These are phyloP conservation scores for Troides aeacus DNA, from an alignment of 2,888 invertebrate species.

Conservation along the genomic window DNA sequence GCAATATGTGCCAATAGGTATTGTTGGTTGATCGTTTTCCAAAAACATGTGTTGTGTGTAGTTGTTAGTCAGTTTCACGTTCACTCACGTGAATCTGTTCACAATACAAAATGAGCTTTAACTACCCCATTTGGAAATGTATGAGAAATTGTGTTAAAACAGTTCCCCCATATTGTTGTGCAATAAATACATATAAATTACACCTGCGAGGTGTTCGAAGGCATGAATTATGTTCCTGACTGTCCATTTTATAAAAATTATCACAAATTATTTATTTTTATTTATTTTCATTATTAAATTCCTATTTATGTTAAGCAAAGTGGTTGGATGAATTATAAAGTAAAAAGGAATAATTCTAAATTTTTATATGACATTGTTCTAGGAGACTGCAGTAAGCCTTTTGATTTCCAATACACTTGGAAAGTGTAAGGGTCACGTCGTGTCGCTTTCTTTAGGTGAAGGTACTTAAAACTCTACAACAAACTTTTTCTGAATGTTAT, in stretches of 20 bases:
- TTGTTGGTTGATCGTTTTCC: constrained; percentile 20
- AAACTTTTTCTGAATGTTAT: constrained; percentile 29
- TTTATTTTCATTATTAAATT: constrained; percentile 21
- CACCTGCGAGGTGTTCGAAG: constrained; percentile 18
- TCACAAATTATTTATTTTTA: constrained; percentile 28
- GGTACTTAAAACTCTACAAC: constrained; percentile 28
- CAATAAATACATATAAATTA: constrained; percentile 25
- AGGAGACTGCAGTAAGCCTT: constrained; percentile 29
- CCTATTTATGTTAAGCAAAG: constrained; percentile 17
- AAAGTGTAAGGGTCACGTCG: constrained; percentile 11
- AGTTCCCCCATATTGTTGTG: constrained; percentile 24
- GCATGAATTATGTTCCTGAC: constrained; percentile 25
- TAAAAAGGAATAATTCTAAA: constrained; percentile 1
- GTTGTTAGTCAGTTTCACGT: constrained; percentile 11
- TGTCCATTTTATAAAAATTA: constrained; percentile 16
- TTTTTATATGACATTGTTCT: constrained; percentile 19
- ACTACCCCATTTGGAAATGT: constrained; percentile 8
- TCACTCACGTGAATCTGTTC: constrained; percentile 5
- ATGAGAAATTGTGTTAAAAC: background rate
- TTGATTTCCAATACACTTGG: constrained; percentile 25
- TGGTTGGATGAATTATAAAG: constrained; percentile 10
- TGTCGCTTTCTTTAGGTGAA: constrained; percentile 25
- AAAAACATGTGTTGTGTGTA: constrained; percentile 25
- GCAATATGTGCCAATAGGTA: constrained; percentile 34
- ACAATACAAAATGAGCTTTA: constrained; percentile 20